These are phyloP conservation scores for Opisthocomus hoazin DNA, from an alignment of 2,113 vertebrate species.

Conservation along the genomic window DNA sequence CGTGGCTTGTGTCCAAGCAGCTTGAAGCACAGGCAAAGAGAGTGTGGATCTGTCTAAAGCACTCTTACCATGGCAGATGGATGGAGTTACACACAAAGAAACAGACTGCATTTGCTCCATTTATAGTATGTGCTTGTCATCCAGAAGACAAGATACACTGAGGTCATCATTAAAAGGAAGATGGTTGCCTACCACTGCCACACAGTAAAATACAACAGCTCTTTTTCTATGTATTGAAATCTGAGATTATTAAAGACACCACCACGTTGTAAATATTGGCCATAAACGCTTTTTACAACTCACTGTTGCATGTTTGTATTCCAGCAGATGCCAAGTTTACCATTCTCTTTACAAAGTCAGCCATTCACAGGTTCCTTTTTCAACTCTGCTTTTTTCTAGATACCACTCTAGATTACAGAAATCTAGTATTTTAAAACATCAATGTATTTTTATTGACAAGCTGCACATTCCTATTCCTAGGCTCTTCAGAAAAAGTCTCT, in stretches of 20 bases:
- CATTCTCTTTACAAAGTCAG: background rate
- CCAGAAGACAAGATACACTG: constrained; percentile 1
- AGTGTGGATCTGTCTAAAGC: constrained; percentile 44
- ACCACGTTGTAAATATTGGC: background rate
- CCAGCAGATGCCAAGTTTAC: background rate
- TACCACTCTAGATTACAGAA: background rate
- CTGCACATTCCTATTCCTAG: background rate
- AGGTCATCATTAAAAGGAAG: constrained; percentile 10
- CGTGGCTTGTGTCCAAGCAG: constrained; percentile 35
- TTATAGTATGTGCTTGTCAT: background rate
- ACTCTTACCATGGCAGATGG: constrained; percentile 48
- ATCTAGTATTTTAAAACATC: background rate
- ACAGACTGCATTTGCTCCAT: constrained; percentile 27
- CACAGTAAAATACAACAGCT: background rate
- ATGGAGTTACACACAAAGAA: constrained; percentile 39
- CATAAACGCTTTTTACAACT: background rate
- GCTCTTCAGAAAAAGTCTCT: background rate
- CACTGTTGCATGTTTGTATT: background rate
- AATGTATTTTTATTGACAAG: background rate
- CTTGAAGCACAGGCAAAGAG: constrained; percentile 20
- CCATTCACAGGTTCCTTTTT: background rate
- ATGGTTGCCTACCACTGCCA: background rate
- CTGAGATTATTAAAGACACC: background rate
- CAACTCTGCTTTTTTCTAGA: background rate
- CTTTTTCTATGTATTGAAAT: background rate